Percentiles rank a stretch among this genome's conserved stretches.
phyloP scores from a whole-genome alignment of 2,888 invertebrate species.

The Crossocerus cetratus region DNA sequence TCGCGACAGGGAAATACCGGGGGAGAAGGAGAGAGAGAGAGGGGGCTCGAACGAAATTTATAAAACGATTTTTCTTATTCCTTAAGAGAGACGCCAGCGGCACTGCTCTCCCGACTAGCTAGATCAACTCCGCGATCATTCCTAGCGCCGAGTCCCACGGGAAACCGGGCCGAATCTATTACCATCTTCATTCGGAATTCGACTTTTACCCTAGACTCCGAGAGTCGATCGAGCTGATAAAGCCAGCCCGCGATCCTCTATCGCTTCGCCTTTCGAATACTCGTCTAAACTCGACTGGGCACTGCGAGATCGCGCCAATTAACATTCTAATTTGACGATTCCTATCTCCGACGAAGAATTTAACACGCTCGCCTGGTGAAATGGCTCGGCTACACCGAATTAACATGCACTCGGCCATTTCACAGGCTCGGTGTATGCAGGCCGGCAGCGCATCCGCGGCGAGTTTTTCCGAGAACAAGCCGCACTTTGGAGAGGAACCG shows the following conservation, averaged over 20 bases:
- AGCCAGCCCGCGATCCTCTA: neutral
- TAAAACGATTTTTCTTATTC: slow-evolving; percentile 65
- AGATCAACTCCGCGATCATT: too few species aligned
- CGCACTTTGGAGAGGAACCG: too few species aligned
- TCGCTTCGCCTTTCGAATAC: too few species aligned
- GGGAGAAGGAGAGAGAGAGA: slow-evolving; percentile 68
- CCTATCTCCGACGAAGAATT: neutral
- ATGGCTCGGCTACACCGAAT: too few species aligned
- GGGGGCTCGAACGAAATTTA: slow-evolving; percentile 68
- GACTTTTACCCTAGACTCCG: slow-evolving; percentile 11
- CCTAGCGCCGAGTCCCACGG: slow-evolving; percentile 22
- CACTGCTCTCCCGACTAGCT: neutral
- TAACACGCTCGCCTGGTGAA: neutral
- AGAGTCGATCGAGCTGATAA: neutral
- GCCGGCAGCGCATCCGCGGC: too few species aligned
- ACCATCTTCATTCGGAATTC: slow-evolving; percentile 21
- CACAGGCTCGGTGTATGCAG: too few species aligned
- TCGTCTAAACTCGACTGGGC: too few species aligned
- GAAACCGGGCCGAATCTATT: slow-evolving; percentile 14
- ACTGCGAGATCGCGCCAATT: neutral
- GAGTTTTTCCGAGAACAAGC: too few species aligned
- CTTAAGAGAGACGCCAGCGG: slow-evolving; percentile 28
- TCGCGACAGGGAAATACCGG: slow-evolving; percentile 33
- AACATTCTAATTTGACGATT: slow-evolving; percentile 1
- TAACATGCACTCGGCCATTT: too few species aligned